Evolutionary conservation across 2,888 invertebrate genomes (phyloP).

Genomic region (Morpho achilles): DNA sequence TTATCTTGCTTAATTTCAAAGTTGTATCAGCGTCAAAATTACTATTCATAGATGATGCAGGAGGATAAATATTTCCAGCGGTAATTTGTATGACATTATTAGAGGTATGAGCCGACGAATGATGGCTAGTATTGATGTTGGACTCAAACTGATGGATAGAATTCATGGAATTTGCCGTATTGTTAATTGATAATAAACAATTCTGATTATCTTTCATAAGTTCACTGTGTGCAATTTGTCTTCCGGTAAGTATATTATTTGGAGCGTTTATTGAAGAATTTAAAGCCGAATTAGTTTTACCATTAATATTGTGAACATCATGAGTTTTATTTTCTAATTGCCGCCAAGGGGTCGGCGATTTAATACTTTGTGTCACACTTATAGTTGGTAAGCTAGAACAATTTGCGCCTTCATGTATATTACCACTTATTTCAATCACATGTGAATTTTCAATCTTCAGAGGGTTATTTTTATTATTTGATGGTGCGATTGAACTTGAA

Average conservation of each 20-base stretch:
- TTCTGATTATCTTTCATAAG: constrained; percentile 60
- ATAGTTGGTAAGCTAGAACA: constrained; percentile 62
- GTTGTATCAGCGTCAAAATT: constrained; percentile 72
- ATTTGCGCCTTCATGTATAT: constrained; percentile 59
- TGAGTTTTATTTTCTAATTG: constrained; percentile 56
- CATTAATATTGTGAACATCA: constrained; percentile 57
- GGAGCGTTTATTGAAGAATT: constrained; percentile 53
- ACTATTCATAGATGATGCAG: constrained; percentile 58
- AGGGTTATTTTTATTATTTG: constrained; percentile 52
- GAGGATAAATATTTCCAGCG: constrained; percentile 68
- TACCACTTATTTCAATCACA: constrained; percentile 71
- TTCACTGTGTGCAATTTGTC: constrained; percentile 52
- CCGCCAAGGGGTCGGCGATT: constrained; percentile 72
- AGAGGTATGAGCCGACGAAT: constrained; percentile 56
- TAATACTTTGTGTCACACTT: constrained; percentile 67
- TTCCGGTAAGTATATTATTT: constrained; percentile 44
- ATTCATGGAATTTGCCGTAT: constrained; percentile 44
- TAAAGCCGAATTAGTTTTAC: constrained; percentile 50
- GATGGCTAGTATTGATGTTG: constrained; percentile 58
- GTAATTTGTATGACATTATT: constrained; percentile 73
- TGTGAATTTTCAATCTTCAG: constrained; percentile 68
- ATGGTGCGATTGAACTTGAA: constrained; percentile 67
- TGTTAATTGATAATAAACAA: constrained; percentile 56
- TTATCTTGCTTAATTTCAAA: constrained; percentile 68
- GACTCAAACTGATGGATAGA: constrained; percentile 65